Base-by-base conservation (phyloP, 2,888 invertebrate species). In the Drosophila planitibia region DNA sequence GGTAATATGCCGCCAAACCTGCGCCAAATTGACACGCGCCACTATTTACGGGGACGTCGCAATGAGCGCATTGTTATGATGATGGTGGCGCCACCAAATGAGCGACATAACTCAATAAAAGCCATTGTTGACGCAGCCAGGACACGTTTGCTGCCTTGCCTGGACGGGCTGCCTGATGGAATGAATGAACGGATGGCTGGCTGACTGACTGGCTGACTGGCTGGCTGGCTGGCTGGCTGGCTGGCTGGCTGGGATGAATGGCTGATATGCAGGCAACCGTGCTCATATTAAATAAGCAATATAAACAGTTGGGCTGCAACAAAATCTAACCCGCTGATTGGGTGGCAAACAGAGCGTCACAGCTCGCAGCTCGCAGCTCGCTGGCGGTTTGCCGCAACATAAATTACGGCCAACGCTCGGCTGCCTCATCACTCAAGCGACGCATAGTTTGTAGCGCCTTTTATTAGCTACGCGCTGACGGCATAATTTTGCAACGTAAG, bases 281-380 rank as follows among this genome's bases (percentile, higher is more conserved):
- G 87, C 82, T 86, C 84, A 89, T 86, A 89, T 90, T 86, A 89
- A 86, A 86, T 86, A 91, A 90, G 91, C 85, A 91, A 91, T 87
- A 87, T 87, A 91, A 86, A 89, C 85, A 89, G 76, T 59, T 52
- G 52, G 41, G 54, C 58, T 81, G 71, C 47, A 47, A 25, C 47
- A 74, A 82, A 87, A 82, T 82, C 87, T 87, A 70, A 76, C 67
- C 69, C 55, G 51, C 72, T 76, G 76, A 81, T 79, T 79, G 81
- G 81, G 64, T 74, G 78, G 68, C 57, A 53, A 52, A 37, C 28
- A 33, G 10, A 25, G 19, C 33, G 54, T 52, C 51, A 47, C 66
- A 30, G 12, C 22, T 32, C 32, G 33, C 60, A 35, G 14, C 41
- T 6, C 32, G 58, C 58, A 44, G 16, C 30, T 39, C 51, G 30